phyloP scores from a whole-genome alignment of 2,888 invertebrate genomes.

The Nebria brevicollis region DNA sequence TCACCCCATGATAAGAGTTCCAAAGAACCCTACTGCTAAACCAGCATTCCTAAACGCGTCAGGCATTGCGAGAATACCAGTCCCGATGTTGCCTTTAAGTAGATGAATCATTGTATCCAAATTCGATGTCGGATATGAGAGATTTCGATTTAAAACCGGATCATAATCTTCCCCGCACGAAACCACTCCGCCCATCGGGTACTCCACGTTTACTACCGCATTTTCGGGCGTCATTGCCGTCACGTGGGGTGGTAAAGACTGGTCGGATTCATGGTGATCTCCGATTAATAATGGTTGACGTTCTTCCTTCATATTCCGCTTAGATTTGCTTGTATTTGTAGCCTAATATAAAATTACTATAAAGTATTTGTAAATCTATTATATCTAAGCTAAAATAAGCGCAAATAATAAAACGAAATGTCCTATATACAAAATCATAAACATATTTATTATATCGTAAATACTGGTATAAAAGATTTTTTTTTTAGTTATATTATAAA shows the following conservation, averaged over 20 bases:
- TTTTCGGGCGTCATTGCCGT: constrained; percentile 50
- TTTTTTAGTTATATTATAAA: too few relatives aligned
- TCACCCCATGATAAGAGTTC: constrained; percentile 81
- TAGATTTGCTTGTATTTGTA: constrained; percentile 32
- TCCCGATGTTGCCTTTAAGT: constrained; percentile 73
- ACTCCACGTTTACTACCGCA: constrained; percentile 45
- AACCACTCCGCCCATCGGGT: constrained; percentile 29
- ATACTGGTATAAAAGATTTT: too few relatives aligned
- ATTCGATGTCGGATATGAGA: constrained; percentile 85
- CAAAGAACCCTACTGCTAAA: constrained; percentile 82
- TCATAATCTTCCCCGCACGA: constrained; percentile 60
- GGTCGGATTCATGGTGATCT: constrained; percentile 54
- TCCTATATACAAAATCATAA: too few relatives aligned
- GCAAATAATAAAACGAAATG: not conserved
- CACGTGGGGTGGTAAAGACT: constrained; percentile 41
- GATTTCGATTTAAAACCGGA: constrained; percentile 73
- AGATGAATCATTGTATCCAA: constrained; percentile 80
- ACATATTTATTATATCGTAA: too few relatives aligned
- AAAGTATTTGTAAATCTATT: too few relatives aligned
- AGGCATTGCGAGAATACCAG: constrained; percentile 90
- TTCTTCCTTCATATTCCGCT: constrained; percentile 71
- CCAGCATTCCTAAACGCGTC: constrained; percentile 94
- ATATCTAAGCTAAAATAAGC: not conserved
- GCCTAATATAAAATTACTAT: not conserved
- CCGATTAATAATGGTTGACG: constrained; percentile 73